phyloP scores from a whole-genome alignment of 2,888 invertebrate genomes.

The Poecilobothrus nobilitatus region DNA sequence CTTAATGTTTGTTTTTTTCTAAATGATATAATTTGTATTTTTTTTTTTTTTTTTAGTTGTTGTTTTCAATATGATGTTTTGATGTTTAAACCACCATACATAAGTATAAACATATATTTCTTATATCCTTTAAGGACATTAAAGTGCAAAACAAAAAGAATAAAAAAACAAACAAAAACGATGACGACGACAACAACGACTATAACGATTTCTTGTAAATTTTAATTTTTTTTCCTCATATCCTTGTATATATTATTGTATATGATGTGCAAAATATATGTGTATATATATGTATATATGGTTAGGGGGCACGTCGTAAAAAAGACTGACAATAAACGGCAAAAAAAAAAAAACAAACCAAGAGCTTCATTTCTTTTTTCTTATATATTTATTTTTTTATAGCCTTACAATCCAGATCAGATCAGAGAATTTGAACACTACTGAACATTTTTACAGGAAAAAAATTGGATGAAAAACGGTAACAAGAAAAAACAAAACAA shows the following conservation, averaged over 20 bases:
- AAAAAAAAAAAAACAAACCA: no score
- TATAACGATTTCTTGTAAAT: background rate
- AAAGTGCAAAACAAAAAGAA: background rate
- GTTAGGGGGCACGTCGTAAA: constrained; percentile 1
- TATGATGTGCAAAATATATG: background rate
- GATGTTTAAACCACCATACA: background rate
- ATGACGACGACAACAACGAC: background rate
- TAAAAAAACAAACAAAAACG: background rate
- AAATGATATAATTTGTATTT: no score
- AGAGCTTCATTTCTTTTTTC: no score
- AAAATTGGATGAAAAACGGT: background rate
- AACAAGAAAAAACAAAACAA: background rate
- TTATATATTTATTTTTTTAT: no score
- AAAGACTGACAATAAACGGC: background rate
- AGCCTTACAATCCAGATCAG: background rate
- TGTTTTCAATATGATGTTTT: background rate
- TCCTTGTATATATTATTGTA: background rate
- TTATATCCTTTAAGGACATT: background rate
- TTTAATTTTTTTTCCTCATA: background rate
- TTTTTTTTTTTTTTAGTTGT: background rate
- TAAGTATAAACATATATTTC: background rate
- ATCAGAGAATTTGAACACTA: background rate
- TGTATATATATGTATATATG: background rate
- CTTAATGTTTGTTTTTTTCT: background rate
- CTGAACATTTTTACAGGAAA: background rate